phyloP scores from a whole-genome alignment of 2,113 vertebrate genomes.

The Rallus limicola region DNA sequence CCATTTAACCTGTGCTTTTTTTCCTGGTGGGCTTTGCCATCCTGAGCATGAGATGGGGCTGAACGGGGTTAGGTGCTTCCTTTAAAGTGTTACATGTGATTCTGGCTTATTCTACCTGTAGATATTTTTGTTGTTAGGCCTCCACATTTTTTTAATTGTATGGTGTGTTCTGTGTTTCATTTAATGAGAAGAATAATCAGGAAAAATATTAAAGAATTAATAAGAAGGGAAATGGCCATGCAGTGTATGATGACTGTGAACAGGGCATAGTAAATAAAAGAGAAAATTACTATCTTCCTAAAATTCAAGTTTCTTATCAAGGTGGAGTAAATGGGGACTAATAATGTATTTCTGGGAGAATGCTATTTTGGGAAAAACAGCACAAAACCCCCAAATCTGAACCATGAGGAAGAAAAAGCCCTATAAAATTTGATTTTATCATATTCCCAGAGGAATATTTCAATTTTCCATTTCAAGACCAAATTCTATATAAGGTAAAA shows the following conservation, averaged over 20 bases:
- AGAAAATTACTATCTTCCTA: not conserved
- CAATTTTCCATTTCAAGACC: not conserved
- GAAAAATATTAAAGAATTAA: not conserved
- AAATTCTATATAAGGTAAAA: not conserved
- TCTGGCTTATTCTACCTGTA: not conserved
- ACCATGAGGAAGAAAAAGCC: not conserved
- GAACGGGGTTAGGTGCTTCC: not conserved
- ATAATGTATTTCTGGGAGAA: slow-evolving; percentile 1
- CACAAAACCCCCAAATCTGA: rapidly evolving
- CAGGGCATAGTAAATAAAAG: not conserved
- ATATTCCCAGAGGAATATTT: not conserved
- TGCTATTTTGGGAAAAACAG: not conserved
- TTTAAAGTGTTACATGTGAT: not conserved
- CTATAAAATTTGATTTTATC: not conserved
- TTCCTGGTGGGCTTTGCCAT: not conserved
- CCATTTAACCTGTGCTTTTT: not conserved
- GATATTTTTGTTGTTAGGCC: not conserved
- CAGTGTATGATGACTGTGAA: not conserved
- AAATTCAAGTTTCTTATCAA: not conserved
- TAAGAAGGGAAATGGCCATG: not conserved
- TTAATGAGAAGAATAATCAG: not conserved
- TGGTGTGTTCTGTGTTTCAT: not conserved
- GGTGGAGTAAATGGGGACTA: not conserved
- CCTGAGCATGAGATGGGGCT: not conserved
- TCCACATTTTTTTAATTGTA: not conserved